These are phyloP conservation scores for Pseudomyrmex sp. DNA, from an alignment of 1,140 invertebrate species.

Conservation along the genomic window DNA sequence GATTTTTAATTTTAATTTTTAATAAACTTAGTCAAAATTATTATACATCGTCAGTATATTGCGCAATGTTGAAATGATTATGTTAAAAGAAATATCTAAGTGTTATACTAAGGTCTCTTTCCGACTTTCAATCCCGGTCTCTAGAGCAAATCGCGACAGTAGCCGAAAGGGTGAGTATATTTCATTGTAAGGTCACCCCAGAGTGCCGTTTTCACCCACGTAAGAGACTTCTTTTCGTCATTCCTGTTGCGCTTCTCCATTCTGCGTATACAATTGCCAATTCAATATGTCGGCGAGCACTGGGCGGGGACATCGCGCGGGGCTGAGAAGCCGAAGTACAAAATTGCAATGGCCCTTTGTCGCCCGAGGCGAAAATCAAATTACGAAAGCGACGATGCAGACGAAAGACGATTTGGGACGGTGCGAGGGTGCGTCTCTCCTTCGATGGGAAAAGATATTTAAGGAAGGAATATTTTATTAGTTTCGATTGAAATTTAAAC, in stretches of 20 bases:
- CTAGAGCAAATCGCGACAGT: slow-evolving; percentile 37
- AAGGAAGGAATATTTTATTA: slow-evolving; percentile 62
- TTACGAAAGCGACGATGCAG: slow-evolving; percentile 64
- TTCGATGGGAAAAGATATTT: slow-evolving; percentile 60
- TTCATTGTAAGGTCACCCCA: slow-evolving; percentile 79
- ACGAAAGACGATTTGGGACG: slow-evolving; percentile 53
- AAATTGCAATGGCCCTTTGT: slow-evolving; percentile 63
- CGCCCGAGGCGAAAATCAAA: slow-evolving; percentile 67
- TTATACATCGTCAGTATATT: not conserved
- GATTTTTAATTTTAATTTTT: not conserved
- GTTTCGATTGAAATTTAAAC: slow-evolving; percentile 66
- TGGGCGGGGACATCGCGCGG: slow-evolving; percentile 36
- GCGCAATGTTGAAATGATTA: not conserved
- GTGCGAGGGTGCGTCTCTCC: slow-evolving; percentile 50
- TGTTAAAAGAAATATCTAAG: slow-evolving; percentile 16
- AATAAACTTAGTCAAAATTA: slow-evolving; percentile 18
- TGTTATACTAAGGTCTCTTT: not conserved
- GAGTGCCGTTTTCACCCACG: slow-evolving; percentile 75
- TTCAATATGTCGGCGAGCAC: slow-evolving; percentile 68
- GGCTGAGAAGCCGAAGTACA: slow-evolving; percentile 37
- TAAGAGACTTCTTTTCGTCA: slow-evolving; percentile 65
- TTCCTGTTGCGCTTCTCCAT: slow-evolving; percentile 57
- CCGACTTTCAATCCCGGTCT: slow-evolving; percentile 25
- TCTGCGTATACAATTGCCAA: slow-evolving; percentile 55
- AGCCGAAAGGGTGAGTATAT: slow-evolving; percentile 70